Conservation (phyloP, 1,140 invertebrate species). For the Diabrotica virgifera region DNA sequence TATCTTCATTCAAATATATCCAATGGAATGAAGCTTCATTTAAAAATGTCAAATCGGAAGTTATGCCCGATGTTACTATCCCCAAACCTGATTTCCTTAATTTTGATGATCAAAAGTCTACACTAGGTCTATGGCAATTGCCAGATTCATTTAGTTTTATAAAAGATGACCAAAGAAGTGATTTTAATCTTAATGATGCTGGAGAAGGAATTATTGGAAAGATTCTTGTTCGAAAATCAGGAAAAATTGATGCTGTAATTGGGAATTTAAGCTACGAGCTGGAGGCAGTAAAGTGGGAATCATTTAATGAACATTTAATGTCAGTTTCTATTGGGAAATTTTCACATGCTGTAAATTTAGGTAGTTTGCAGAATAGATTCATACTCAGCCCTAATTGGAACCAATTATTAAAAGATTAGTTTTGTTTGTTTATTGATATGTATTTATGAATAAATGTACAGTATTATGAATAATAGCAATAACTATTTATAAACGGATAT, state of each 20-base stretch:
- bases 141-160: conserved; percentile 5
- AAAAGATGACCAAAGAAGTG: conserved; percentile 4
- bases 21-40: background rate
- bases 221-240: conserved; percentile 9
- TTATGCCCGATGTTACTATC: too few species aligned
- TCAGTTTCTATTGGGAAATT: conserved; percentile 4
- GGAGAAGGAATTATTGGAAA: conserved; percentile 14
- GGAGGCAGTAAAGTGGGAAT: background rate
- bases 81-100: too few species aligned
- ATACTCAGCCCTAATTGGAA: conserved; percentile 4
- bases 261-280: conserved; percentile 4
- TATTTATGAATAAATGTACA: too few species aligned
- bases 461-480: too few species aligned
- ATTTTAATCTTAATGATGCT: background rate
- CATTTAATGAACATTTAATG: conserved; percentile 8
- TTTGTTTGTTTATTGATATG: too few species aligned
- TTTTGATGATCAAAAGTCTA: background rate
- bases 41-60: too few species aligned
- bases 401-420: background rate
- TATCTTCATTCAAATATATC: background rate
- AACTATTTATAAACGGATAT: too few species aligned
- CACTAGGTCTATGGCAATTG: conserved; percentile 4
- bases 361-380: background rate
- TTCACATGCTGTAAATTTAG: conserved; percentile 3
- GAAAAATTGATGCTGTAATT: conserved; percentile 5